Percentiles rank a stretch among this genome's conserved stretches.
Conservation (phyloP, 1,140 invertebrate species). For the Philopotamus ludificatus region DNA sequence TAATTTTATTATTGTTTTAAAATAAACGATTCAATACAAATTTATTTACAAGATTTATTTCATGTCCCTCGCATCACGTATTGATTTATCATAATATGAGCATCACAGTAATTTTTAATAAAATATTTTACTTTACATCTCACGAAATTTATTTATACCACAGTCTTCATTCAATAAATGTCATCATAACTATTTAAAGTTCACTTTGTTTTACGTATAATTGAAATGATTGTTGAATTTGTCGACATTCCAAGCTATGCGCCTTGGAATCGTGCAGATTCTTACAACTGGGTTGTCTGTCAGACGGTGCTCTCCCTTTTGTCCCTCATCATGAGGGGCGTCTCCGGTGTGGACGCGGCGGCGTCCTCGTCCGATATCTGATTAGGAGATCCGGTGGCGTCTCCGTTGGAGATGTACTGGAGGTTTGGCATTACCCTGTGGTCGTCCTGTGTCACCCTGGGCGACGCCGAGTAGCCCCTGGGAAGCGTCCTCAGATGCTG, state of each 20-base stretch:
- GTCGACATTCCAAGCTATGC: background rate
- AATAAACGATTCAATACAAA: too few relatives aligned
- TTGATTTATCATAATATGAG: too few relatives aligned
- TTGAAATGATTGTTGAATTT: background rate
- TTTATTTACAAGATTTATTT: too few relatives aligned
- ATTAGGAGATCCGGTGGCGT: conserved; percentile 30
- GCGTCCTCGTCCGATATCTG: conserved; percentile 38
- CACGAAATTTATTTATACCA: background rate
- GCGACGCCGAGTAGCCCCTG: conserved; percentile 37
- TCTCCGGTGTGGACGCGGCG: conserved; percentile 32
- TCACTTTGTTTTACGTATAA: background rate
- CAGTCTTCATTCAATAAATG: background rate
- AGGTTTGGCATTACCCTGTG: conserved; percentile 18
- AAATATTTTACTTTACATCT: too few relatives aligned
- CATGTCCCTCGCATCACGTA: too few relatives aligned
- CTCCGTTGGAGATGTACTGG: conserved; percentile 29
- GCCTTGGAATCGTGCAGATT: background rate
- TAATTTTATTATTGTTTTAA: too few relatives aligned
- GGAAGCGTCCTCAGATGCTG: conserved; percentile 45
- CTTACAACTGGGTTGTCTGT: conserved; percentile 41
- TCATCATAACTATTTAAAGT: background rate
- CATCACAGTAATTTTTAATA: too few relatives aligned
- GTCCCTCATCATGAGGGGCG: conserved; percentile 38
- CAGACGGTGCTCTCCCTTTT: conserved; percentile 41
- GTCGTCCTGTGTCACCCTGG: conserved; percentile 36